These are phyloP conservation scores for Calyptomena viridis DNA, from an alignment of 2,113 vertebrate species.

Conservation along the genomic window DNA sequence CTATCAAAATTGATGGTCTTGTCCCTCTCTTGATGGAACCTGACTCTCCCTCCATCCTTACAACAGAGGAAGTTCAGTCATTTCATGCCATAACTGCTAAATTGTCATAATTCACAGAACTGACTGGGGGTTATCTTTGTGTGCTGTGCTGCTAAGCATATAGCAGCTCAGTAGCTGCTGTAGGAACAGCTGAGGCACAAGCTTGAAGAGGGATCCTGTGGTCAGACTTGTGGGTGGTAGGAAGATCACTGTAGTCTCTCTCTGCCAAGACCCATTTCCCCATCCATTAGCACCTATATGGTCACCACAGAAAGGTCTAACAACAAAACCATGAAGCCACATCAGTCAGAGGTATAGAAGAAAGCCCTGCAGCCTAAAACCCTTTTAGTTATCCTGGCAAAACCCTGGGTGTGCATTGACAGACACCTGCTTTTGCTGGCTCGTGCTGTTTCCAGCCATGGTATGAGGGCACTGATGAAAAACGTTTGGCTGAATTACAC, in stretches of 20 bases:
- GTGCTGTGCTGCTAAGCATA: neutral
- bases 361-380: neutral
- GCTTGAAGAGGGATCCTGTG: neutral
- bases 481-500: neutral
- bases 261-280: neutral
- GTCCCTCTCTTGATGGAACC: neutral
- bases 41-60: neutral
- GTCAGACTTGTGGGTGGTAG: neutral
- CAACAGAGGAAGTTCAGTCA: neutral
- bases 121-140: neutral
- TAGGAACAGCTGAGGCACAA: neutral
- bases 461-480: neutral
- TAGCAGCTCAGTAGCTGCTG: neutral
- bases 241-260: neutral
- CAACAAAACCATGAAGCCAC: neutral
- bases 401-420: neutral
- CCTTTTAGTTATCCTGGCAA: neutral
- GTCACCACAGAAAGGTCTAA: neutral
- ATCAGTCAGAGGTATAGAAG: neutral
- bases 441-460: neutral
- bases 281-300: neutral
- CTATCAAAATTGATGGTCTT: neutral
- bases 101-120: neutral
- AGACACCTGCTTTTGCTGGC: slow-evolving; percentile 5
- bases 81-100: neutral